phyloP scores from a whole-genome alignment of 2,797 vertebrate species.

The Arremon aurantiirostris region DNA sequence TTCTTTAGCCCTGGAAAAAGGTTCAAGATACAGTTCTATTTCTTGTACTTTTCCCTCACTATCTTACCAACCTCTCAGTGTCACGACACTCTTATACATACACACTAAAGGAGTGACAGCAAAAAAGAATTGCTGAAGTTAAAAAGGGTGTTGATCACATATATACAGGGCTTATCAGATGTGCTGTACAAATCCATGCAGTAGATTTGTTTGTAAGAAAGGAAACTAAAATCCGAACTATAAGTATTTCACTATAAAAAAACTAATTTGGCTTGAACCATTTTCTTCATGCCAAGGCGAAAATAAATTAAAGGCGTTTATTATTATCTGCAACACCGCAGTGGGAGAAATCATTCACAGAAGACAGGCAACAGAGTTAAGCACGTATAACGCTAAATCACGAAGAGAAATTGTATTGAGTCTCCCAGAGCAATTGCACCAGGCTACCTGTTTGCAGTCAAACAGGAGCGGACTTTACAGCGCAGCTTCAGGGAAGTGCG shows the following conservation, averaged over 20 bases:
- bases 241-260: fast-evolving
- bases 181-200: background rate
- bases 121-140: fast-evolving
- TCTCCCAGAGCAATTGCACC: fast-evolving
- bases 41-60: background rate
- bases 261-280: background rate
- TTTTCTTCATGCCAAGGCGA: fast-evolving
- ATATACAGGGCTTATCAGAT: fast-evolving
- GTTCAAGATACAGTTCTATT: background rate
- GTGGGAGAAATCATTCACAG: fast-evolving
- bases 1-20: background rate
- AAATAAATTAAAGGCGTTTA: background rate
- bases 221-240: background rate
- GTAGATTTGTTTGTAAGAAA: fast-evolving
- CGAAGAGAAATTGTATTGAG: fast-evolving
- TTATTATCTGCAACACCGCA: background rate
- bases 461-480: background rate
- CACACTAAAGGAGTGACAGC: background rate
- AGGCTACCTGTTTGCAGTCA: background rate
- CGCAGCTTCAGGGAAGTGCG: fast-evolving
- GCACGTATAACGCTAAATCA: fast-evolving
- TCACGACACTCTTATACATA: fast-evolving
- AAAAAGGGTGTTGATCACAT: background rate
- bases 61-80: background rate
- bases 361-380: background rate